phyloP scores from a whole-genome alignment of 2,797 vertebrate genomes.

The Tangara arthus region DNA sequence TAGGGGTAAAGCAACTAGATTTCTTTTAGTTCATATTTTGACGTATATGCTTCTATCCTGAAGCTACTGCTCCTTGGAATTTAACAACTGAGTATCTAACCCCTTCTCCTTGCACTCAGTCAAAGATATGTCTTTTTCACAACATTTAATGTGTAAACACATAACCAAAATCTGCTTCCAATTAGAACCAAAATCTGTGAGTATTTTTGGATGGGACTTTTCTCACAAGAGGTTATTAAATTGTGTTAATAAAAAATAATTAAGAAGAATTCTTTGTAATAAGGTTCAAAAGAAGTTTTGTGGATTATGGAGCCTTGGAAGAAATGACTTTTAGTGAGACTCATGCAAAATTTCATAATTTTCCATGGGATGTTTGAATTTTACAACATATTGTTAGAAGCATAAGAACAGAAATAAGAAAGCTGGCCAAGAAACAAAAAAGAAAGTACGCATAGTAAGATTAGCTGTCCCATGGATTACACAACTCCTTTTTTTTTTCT shows the following conservation, averaged over 20 bases:
- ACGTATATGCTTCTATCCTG: not conserved
- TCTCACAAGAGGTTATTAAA: not conserved
- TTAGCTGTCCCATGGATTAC: constrained; percentile 20
- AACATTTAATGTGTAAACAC: not conserved
- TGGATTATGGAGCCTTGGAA: not conserved
- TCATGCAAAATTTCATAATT: constrained; percentile 22
- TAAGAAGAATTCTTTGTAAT: not conserved
- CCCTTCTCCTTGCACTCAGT: not conserved
- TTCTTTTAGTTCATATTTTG: not conserved
- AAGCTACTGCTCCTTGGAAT: not conserved
- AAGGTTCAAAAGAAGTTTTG: not conserved
- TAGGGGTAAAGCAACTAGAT: not conserved
- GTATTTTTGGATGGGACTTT: not conserved
- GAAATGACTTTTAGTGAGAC: not conserved
- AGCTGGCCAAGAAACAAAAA: constrained; percentile 25
- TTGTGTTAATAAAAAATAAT: constrained; percentile 8
- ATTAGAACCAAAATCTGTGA: not conserved
- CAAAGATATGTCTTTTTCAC: not conserved
- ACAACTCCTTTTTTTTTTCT: not conserved
- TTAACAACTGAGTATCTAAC: not conserved
- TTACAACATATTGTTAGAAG: constrained; percentile 6
- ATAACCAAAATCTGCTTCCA: not conserved
- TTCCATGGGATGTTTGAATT: not conserved
- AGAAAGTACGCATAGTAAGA: not conserved
- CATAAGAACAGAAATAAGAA: constrained; percentile 12